Conservation (phyloP, 2,797 vertebrate genomes). For the Myotis findleyi region DNA sequence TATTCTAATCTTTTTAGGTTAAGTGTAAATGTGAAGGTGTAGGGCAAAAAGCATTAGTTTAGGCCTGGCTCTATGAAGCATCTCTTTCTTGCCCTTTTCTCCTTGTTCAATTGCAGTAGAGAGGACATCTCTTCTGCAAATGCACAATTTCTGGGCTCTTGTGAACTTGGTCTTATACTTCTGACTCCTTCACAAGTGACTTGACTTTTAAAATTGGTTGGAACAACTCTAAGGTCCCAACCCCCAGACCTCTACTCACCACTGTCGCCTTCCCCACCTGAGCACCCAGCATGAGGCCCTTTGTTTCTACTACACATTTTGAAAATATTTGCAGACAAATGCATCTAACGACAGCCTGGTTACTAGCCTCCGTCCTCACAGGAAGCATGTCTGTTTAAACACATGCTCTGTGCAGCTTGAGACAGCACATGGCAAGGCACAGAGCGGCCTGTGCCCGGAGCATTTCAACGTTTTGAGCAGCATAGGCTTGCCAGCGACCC, state of each 20-base stretch:
- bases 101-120: constrained; percentile 57
- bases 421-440: fast-evolving
- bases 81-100: constrained; percentile 75
- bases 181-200: not conserved
- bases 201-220: not conserved
- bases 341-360: not conserved
- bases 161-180: constrained; percentile 11
- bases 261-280: not conserved
- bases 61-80: constrained; percentile 69
- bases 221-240: not conserved
- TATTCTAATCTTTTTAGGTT: constrained; percentile 81
- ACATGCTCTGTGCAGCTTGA: not conserved
- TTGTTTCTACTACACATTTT: constrained; percentile 16
- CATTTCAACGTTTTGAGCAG: not conserved
- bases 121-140: not conserved
- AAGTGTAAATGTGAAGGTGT: constrained; percentile 79
- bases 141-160: not conserved
- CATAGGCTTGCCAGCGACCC: not conserved
- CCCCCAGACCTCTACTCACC: fast-evolving
- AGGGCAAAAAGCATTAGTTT: constrained; percentile 65
- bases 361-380: not conserved
- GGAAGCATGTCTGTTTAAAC: not conserved
- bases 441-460: not conserved
- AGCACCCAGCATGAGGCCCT: not conserved
- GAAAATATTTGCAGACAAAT: not conserved